A percentile compares a stretch with the other conserved stretches of the same genome.
phyloP scores from a whole-genome alignment of 2,797 vertebrate genomes.

The Syngnathus rostellatus region DNA sequence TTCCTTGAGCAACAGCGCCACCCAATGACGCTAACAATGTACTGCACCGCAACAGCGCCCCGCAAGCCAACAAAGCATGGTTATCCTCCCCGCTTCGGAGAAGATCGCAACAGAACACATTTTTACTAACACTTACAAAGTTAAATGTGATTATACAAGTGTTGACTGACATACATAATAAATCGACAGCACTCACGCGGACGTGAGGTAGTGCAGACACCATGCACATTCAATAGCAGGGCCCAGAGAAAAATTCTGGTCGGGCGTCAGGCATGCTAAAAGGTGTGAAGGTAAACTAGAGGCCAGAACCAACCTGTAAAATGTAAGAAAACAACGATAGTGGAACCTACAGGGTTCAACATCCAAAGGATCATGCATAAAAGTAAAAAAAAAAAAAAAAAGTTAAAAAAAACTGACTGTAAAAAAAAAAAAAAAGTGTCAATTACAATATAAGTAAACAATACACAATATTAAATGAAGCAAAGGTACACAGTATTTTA shows the following conservation, averaged over 20 bases:
- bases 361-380: not conserved
- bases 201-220: slow-evolving; percentile 89
- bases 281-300: slow-evolving; percentile 74
- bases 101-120: slow-evolving; percentile 14
- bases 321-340: not conserved
- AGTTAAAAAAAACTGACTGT: not conserved
- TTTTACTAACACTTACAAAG: not conserved
- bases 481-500: not conserved
- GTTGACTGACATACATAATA: not conserved
- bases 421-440: not conserved
- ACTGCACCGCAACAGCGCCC: slow-evolving; percentile 66
- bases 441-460: not conserved
- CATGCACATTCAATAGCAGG: slow-evolving; percentile 85
- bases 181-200: slow-evolving; percentile 68
- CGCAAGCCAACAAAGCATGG: slow-evolving; percentile 58
- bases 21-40: slow-evolving; percentile 75
- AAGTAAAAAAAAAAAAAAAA: not conserved
- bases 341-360: not conserved
- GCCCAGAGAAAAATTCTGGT: slow-evolving; percentile 70
- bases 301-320: slow-evolving; percentile 70
- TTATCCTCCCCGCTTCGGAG: slow-evolving; percentile 60
- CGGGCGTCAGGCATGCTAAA: slow-evolving; percentile 69
- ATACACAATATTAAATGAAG: not conserved
- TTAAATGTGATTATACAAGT: not conserved
- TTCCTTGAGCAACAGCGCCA: slow-evolving; percentile 58